Base-by-base conservation (phyloP, 2,797 vertebrate genomes). In the Staurois parvus region DNA sequence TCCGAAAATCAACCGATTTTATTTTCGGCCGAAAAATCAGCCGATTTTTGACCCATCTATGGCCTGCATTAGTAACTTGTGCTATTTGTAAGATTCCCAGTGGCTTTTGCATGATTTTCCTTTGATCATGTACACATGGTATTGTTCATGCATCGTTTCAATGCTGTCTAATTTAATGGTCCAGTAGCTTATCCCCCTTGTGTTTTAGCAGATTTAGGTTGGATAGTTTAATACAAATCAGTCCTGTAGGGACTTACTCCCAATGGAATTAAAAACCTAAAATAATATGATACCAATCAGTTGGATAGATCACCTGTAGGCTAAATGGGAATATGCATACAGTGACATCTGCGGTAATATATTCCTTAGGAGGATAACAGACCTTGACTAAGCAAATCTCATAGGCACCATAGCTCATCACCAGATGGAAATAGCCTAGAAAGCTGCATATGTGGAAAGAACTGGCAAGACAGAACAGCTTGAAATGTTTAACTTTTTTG, bases 401-500 rank as follows among this genome's bases (percentile, higher is more conserved):
- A 74, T 28, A 83, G 75, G 81, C 85, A 72, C 74, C n/a, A 24
- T 77, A 74, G 81, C 80, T 87, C 80, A 87, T 87, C 80, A 79
- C 74, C 59, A 83, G 76, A 73, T n/a, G 30, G 80, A 87, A 83
- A 87, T 68, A 78, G n/a, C 52, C 40, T 78, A 30, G 69, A 76
- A 86, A 78, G 59, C 67, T 74, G 80, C 67, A 86, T 79, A 73
- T 83, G 85, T 68, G 72, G 42, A 32, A 83, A 66, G 75, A 87
- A 77, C 73, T 76, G 64, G 73, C 67, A 77, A 81, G 76, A 86
- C 79, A 76, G 66, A 76, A 79, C 75, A 87, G 85, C 85, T 87
- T 87, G 75, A 83, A 79, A 79, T 86, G 75, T 74, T 87, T 87
- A 79, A 87, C 75, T 87, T 87, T 87, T 87, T 87, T 87, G 79